Base-by-base conservation (phyloP, 2,113 vertebrate genomes). In the Tringa solitaria region DNA sequence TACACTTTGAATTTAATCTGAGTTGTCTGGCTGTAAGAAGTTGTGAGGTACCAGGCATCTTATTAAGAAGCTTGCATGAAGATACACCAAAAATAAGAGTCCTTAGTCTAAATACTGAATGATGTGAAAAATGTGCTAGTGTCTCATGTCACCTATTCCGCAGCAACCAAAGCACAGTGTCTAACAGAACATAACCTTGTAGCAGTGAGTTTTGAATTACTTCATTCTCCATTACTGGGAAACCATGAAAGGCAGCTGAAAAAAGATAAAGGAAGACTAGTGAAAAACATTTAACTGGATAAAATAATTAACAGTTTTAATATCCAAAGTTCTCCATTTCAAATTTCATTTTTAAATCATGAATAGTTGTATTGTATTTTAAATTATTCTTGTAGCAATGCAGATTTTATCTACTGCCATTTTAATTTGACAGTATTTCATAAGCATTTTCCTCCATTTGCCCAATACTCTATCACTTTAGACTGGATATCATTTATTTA, bases 401-500 rank as follows among this genome's bases (percentile, higher is more conserved):
- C 32, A 82, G 51, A 83, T 96, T 95, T 96, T 91, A 56, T 92
- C 90, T 94, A 37, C 50, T 93, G 10, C 12, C 56, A 95, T 79
- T 91, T 96, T 82, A n/a, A 89, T 94, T 28, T 87, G 39, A 85
- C 83, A 85, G 15, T 68, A 37, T 72, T 93, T 75, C 67, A 48
- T 78, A 67, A 85, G n/a, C 12, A 68, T 75, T 96, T 90, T 84
- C 39, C 57, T 82, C 37, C 41, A 74, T 87, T 96, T 96, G 70
- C 27, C 68, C 64, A 87, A 46, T 72, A 84, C n/a, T 96, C 91
- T 46, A 91, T 94, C 87, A 92, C 24, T 90, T 87, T 83, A 84
- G 56, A 77, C 39, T 90, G 65, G 37, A 33, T 84, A 97, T 96
- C 8, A 97, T 93, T 97, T 97, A 97, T 97, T 98, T 96, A 97